phyloP scores from a whole-genome alignment of 2,113 vertebrate genomes.

The Chrysochloris asiatica region DNA sequence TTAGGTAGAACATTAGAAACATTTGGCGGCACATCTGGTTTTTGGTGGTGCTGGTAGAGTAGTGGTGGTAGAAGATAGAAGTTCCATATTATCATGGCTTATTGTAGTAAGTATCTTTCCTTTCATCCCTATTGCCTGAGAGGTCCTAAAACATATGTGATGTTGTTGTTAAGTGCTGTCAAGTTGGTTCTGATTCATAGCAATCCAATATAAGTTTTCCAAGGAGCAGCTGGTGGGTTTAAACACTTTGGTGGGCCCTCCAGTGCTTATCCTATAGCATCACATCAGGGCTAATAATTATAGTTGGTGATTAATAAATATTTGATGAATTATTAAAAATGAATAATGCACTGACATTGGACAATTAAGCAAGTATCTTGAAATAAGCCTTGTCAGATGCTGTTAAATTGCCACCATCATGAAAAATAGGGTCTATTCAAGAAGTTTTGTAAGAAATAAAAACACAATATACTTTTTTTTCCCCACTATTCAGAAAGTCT shows the following conservation, averaged over 20 bases:
- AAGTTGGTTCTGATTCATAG: too few species aligned
- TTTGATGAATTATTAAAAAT: constrained; percentile 6
- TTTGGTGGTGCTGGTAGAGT: too few species aligned
- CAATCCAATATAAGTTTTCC: too few species aligned
- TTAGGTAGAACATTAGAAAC: too few species aligned
- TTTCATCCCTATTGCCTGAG: not conserved
- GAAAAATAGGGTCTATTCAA: constrained; percentile 26
- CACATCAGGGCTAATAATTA: not conserved
- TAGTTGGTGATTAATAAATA: not conserved
- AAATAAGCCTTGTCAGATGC: constrained; percentile 4
- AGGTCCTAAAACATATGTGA: too few species aligned
- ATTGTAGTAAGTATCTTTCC: not conserved
- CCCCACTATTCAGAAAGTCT: not conserved
- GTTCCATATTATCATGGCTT: not conserved
- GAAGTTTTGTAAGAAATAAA: constrained; percentile 8
- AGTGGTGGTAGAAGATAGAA: not conserved
- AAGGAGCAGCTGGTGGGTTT: too few species aligned
- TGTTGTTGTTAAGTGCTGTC: too few species aligned
- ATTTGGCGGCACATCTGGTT: too few species aligned
- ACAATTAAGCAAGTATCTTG: constrained; percentile 10
- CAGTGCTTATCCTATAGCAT: not conserved
- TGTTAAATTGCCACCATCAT: not conserved
- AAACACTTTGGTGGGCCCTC: too few species aligned
- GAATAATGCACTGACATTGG: constrained; percentile 31
- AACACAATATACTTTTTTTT: constrained; percentile 19